These are phyloP conservation scores for Echeneis naucrates DNA, from an alignment of 2,797 vertebrate species.

Conservation along the genomic window DNA sequence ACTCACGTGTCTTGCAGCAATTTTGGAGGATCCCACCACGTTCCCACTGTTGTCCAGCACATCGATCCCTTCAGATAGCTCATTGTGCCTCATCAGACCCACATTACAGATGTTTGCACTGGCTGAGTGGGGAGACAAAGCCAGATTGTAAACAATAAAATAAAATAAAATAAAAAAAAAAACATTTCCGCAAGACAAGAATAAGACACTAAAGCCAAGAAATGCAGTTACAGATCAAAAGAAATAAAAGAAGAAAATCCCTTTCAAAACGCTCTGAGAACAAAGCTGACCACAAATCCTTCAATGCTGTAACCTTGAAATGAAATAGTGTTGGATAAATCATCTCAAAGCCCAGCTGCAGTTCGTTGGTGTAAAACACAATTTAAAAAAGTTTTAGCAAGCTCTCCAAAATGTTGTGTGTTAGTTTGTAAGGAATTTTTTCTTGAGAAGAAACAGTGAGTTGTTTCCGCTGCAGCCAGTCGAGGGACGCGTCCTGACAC, in stretches of 20 bases:
- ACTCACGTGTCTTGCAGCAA: slow-evolving; percentile 93
- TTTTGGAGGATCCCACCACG: slow-evolving; percentile 94
- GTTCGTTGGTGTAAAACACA: neutral
- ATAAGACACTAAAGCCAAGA: neutral
- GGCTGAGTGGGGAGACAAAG: slow-evolving; percentile 76
- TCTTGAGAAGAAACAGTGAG: neutral
- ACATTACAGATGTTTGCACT: slow-evolving; percentile 98
- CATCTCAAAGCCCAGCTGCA: neutral
- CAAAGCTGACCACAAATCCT: neutral
- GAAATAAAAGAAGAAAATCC: neutral
- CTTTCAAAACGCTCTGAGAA: neutral
- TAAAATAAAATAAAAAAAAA: too few species aligned
- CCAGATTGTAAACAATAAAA: neutral
- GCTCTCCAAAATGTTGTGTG: neutral
- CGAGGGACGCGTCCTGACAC: slow-evolving; percentile 21
- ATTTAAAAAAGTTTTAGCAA: neutral
- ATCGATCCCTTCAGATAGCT: slow-evolving; percentile 94
- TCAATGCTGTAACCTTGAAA: neutral
- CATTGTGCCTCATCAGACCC: slow-evolving; percentile 95
- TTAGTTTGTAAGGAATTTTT: neutral
- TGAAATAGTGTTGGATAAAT: neutral
- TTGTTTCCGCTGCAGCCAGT: slow-evolving; percentile 1
- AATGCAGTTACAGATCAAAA: neutral
- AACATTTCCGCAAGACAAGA: neutral
- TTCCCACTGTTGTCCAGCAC: slow-evolving; percentile 91